A percentile compares a stretch with the other conserved stretches of the same genome.
Conservation (phyloP, 2,113 vertebrate species). For the Condylura cristata region DNA sequence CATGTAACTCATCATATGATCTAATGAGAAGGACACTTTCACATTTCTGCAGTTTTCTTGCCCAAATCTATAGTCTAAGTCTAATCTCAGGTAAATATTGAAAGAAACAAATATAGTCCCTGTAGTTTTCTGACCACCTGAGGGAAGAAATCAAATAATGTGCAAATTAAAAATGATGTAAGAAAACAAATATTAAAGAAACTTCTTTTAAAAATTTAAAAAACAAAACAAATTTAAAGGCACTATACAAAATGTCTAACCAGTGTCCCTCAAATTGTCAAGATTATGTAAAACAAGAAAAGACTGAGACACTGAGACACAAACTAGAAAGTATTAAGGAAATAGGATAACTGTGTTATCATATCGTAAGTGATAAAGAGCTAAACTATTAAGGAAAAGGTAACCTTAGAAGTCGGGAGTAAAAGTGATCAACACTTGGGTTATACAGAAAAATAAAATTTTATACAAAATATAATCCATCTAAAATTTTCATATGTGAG, state of each 20-base stretch:
- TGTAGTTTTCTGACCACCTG: no score
- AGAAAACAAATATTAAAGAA: no score
- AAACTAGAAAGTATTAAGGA: no score
- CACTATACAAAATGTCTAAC: no score
- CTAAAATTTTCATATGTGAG: constrained; percentile 22
- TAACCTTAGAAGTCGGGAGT: neutral
- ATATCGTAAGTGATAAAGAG: neutral
- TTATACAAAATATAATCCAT: neutral
- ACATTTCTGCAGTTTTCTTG: neutral
- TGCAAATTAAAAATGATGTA: no score
- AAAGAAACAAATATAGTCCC: neutral
- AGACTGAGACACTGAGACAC: no score
- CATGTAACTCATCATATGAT: neutral
- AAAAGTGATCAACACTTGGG: neutral
- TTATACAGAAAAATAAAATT: neutral
- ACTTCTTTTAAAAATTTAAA: no score
- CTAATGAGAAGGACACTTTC: neutral
- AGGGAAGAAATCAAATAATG: no score
- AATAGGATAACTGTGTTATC: no score
- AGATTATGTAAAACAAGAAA: no score
- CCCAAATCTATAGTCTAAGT: neutral
- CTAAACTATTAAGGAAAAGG: neutral
- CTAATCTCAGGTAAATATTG: neutral
- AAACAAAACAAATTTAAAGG: no score
- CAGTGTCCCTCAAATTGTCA: no score